Percentiles rank a stretch among this genome's conserved stretches.
These are phyloP conservation scores for Myotis myotis DNA, from an alignment of 2,797 vertebrate species.

Conservation along the genomic window DNA sequence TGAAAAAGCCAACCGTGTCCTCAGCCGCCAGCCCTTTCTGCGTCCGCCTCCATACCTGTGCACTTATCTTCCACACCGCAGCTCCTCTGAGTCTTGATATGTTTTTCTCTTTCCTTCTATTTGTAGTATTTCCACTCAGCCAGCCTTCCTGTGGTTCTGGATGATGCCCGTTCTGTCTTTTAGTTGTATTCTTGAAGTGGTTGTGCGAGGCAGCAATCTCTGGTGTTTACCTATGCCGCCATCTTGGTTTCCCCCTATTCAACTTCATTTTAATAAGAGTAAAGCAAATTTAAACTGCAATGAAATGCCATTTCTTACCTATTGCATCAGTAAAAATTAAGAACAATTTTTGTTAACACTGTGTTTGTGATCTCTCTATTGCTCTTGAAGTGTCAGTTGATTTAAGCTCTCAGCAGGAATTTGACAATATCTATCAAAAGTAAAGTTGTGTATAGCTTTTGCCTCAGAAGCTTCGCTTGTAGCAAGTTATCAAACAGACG, in stretches of 20 bases:
- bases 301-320: neutral
- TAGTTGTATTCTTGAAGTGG: too few species aligned
- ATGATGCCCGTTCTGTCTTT: too few species aligned
- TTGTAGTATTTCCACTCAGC: too few species aligned
- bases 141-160: too few species aligned
- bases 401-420: neutral
- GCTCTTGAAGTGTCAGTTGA: neutral
- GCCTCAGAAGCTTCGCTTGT: neutral
- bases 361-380: neutral
- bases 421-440: neutral
- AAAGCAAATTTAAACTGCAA: neutral
- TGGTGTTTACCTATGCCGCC: too few species aligned
- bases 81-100: too few species aligned
- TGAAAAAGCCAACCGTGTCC: too few species aligned
- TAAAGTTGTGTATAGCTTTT: neutral
- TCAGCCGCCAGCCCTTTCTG: too few species aligned
- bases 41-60: too few species aligned
- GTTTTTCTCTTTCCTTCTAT: too few species aligned
- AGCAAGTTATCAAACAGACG: neutral
- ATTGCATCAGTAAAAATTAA: neutral
- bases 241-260: neutral
- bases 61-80: too few species aligned
- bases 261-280: neutral
- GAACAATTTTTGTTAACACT: neutral
- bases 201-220: too few species aligned